These are phyloP conservation scores for Saccostrea cuccullata DNA, from an alignment of 1,140 invertebrate genomes.

Conservation along the genomic window DNA sequence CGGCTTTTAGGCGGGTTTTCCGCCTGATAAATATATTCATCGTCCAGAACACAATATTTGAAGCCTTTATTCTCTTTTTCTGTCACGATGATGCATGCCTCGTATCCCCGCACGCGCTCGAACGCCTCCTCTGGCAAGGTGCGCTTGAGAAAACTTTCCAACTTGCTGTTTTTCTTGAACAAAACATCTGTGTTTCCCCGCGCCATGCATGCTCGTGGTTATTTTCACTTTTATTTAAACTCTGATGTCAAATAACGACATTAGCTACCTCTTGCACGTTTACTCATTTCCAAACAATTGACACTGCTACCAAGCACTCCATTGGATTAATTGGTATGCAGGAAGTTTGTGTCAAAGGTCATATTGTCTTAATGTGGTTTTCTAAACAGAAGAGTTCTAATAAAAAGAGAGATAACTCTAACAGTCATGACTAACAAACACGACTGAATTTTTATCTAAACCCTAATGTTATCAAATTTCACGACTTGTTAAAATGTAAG, in stretches of 20 bases:
- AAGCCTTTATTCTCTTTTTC: slow-evolving; percentile 76
- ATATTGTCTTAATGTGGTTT: not conserved
- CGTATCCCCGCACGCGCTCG: slow-evolving; percentile 77
- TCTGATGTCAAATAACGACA: not conserved
- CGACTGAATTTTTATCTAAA: no score
- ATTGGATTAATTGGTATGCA: slow-evolving; percentile 57
- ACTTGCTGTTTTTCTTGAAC: slow-evolving; percentile 74
- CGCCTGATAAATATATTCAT: slow-evolving; percentile 76
- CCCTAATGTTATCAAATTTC: no score
- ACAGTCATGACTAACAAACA: not conserved
- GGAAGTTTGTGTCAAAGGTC: slow-evolving; percentile 54
- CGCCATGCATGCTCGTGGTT: slow-evolving; percentile 55
- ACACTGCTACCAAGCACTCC: slow-evolving; percentile 62
- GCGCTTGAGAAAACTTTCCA: slow-evolving; percentile 76
- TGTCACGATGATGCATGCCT: slow-evolving; percentile 77
- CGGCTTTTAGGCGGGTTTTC: slow-evolving; percentile 76
- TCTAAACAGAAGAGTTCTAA: not conserved
- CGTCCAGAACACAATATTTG: slow-evolving; percentile 74
- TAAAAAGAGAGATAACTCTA: not conserved
- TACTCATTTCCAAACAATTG: slow-evolving; percentile 41
- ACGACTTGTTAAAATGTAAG: no score
- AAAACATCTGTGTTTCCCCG: slow-evolving; percentile 51
- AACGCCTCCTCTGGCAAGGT: slow-evolving; percentile 71
- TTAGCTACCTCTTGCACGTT: not conserved
- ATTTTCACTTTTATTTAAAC: not conserved